These are phyloP conservation scores for Tauraco erythrolophus DNA, from an alignment of 2,113 vertebrate genomes.

Conservation along the genomic window DNA sequence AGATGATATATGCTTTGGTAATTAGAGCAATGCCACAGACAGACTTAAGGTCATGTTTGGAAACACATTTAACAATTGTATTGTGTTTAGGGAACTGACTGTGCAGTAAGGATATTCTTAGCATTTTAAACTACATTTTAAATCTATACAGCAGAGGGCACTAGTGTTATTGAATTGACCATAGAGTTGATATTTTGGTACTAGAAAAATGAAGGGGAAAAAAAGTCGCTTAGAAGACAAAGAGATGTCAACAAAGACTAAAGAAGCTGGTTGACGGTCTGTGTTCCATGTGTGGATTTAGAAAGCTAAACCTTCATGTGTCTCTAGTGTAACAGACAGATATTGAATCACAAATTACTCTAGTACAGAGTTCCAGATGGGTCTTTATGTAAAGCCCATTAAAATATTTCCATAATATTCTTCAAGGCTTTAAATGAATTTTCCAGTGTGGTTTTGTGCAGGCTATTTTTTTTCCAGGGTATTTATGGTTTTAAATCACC, in stretches of 20 bases:
- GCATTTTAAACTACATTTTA: not conserved
- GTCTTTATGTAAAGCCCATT: not conserved
- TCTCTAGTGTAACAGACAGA: not conserved
- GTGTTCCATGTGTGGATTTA: not conserved
- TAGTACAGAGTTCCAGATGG: not conserved
- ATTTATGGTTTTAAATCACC: not conserved
- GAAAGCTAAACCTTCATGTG: not conserved
- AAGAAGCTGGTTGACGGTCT: not conserved
- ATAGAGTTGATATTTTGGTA: not conserved
- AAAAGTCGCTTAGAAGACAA: not conserved
- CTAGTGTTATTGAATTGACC: conserved; percentile 11
- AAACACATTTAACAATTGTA: not conserved
- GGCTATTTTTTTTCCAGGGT: not conserved
- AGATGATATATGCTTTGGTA: not conserved
- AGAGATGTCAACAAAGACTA: not conserved
- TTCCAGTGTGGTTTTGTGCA: not conserved
- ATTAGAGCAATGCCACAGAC: not conserved
- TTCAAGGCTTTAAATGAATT: not conserved
- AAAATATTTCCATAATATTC: conserved; percentile 6
- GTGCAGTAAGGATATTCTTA: not conserved
- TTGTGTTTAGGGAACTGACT: not conserved
- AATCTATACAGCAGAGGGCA: conserved; percentile 56
- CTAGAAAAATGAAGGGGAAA: not conserved
- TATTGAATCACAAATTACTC: not conserved
- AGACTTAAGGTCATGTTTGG: not conserved